Evolutionary conservation across 2,113 vertebrate genomes (phyloP), one percentile per base, ranked within the genome.

Genomic region (Morone saxatilis): DNA sequence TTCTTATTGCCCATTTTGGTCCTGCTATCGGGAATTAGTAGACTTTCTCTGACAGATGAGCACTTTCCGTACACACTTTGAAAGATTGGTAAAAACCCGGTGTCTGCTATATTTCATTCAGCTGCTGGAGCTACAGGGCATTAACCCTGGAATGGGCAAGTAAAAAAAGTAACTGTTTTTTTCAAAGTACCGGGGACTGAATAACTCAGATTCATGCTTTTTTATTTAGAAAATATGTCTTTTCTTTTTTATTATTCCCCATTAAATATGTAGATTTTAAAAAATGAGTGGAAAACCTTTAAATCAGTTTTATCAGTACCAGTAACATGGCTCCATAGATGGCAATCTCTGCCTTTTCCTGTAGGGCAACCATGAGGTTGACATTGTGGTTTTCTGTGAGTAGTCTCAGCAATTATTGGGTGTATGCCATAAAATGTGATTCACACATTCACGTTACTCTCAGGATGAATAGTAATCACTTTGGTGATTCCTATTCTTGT

Each of bases 1-100:
- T 61, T 75, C 77, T 91, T 88, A 86, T 84, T 83, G 86, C 80
- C 74, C 62, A 74, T 89, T 25, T 89, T 80, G 76, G 68, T 82
- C 60, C 36, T 4, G 71, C 85, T 79, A 63, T 70, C 19, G 59
- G 71, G 83, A 89, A 81, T 83, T 66, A 45, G 69, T 50, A 11
- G 81, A 79, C 84, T 73, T 69, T 78, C 51, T 76, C 76, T 60
- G 83, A 80, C 83, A 59, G 80, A 86, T 66, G 86, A 87, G 66
- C 77, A 59, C 85, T 87, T 87, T 71, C 71, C 16, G n/a, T 68
- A 67, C 53, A 70, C 71, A 61, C 85, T 80, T 67, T 74, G 57
- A 82, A 71, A 82, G 83, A 89, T 70, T 78, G 66, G 76, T 63
- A 22, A 77, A 68, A 68, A 69, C 48, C 4, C 80, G 41, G 31